Evolutionary conservation across 2,113 vertebrate species (phyloP), one percentile per base, ranked within the genome.

Genomic region (Poicephalus gulielmi): DNA sequence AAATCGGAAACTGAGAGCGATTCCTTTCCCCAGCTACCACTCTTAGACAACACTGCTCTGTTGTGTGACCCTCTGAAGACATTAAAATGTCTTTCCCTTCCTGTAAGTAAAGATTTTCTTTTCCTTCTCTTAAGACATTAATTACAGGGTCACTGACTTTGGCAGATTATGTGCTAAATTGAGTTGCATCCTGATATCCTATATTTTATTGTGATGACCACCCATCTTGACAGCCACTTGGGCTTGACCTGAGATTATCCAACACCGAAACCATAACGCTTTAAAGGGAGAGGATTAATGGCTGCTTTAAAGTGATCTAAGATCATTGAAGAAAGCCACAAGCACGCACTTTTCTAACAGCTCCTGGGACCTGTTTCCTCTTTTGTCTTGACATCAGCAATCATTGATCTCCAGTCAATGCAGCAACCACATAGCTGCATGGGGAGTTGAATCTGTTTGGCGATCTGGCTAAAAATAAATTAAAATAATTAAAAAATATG

Each of bases 81-180:
- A 84, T 92, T 91, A 95, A 97, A 95, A 97, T 94, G 89, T 95
- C 95, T 95, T 93, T 95, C 31, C 28, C 77, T 96, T 96, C 95
- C 90, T 95, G 95, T 75, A 93, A 96, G 83, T 44, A 84, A 92
- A 85, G 91, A 87, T 89, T 95, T 94, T 96, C 68, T 83, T 84
- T 95, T 92, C 95, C 89, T 87, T 87, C 73, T 82, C 93, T 87
- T 87, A 87, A 87, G 74, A 91, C 94, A 92, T 86, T 94, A 96
- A 96, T 96, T 96, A 87, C 59, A 91, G 53, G 92, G 92, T 94
- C 92, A 94, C 25, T 87, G 92, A 92, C 95, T 97, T 95, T 83
- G 81, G 73, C 95, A 94, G 92, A 92, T 92, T 89, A 85, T 88
- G 92, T 87, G 94, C 88, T 92, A 94, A 95, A 95, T 71, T 73